Conservation (phyloP, 2,888 invertebrate genomes). For the Bimastos eiseni region DNA sequence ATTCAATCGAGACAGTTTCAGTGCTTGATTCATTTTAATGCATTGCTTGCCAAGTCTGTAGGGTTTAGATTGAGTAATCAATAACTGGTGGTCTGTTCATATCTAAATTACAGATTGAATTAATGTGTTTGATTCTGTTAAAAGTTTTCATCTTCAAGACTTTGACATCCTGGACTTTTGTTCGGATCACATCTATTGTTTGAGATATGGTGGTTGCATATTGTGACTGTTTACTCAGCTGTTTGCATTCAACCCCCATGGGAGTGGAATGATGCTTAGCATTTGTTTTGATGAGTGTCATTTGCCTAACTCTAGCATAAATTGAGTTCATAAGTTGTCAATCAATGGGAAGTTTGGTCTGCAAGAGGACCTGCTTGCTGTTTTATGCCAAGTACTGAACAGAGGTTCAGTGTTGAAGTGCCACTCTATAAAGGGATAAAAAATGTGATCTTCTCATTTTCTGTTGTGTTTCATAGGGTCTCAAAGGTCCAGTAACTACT, state of each 20-base stretch:
- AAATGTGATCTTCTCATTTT: no score
- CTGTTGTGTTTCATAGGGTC: constrained; percentile 49
- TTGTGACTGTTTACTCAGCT: neutral
- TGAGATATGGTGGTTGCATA: neutral
- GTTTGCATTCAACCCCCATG: neutral
- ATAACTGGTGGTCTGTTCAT: neutral
- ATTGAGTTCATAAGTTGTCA: neutral
- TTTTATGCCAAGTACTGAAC: neutral
- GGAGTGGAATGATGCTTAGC: neutral
- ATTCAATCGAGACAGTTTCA: neutral
- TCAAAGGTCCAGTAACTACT: constrained; percentile 54
- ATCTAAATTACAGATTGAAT: neutral
- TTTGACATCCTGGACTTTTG: neutral
- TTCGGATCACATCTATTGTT: neutral
- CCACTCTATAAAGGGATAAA: no score
- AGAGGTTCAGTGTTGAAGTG: neutral
- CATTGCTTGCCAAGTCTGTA: neutral
- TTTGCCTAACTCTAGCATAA: neutral
- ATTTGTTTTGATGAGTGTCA: neutral
- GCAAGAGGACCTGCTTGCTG: neutral
- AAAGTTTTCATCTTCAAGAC: neutral
- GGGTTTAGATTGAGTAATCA: neutral
- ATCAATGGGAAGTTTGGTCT: neutral
- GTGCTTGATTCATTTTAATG: neutral
- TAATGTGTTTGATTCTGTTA: neutral